Evolutionary conservation across 2,113 vertebrate genomes (phyloP).

Genomic region (Motacilla tschutschensis): DNA sequence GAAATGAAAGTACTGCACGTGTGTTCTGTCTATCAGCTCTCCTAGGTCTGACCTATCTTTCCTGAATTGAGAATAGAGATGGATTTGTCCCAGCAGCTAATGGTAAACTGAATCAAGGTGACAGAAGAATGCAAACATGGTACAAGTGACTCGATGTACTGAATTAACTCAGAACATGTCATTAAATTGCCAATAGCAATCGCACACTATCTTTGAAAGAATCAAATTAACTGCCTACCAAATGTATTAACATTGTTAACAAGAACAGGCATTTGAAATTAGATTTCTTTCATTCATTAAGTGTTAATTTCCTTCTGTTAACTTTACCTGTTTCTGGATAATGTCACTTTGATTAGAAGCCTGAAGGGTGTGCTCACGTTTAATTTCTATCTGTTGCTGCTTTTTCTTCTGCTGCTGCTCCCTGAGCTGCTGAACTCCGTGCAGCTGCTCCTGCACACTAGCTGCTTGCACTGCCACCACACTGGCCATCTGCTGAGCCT

Average conservation of each 20-base stretch:
- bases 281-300: slow-evolving; percentile 20
- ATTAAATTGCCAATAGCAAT: slow-evolving; percentile 14
- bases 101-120: neutral
- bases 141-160: neutral
- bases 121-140: slow-evolving; percentile 2
- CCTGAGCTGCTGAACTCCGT: slow-evolving; percentile 91
- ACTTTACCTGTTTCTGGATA: slow-evolving; percentile 91
- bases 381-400: slow-evolving; percentile 87
- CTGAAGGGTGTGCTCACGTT: slow-evolving; percentile 87
- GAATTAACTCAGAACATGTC: neutral
- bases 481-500: slow-evolving; percentile 89
- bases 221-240: slow-evolving; percentile 38
- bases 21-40: slow-evolving; percentile 20
- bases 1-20: neutral
- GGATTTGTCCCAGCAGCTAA: slow-evolving; percentile 17
- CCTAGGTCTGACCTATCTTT: slow-evolving; percentile 1
- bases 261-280: slow-evolving; percentile 63
- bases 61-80: slow-evolving; percentile 19
- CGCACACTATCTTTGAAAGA: neutral
- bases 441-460: slow-evolving; percentile 91
- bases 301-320: slow-evolving; percentile 50
- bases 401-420: slow-evolving; percentile 94
- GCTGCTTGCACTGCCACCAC: slow-evolving; percentile 92
- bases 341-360: slow-evolving; percentile 88
- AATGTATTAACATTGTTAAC: slow-evolving; percentile 61